Evolutionary conservation across 2,113 vertebrate genomes (phyloP).

Genomic region (Microtus ochrogaster): DNA sequence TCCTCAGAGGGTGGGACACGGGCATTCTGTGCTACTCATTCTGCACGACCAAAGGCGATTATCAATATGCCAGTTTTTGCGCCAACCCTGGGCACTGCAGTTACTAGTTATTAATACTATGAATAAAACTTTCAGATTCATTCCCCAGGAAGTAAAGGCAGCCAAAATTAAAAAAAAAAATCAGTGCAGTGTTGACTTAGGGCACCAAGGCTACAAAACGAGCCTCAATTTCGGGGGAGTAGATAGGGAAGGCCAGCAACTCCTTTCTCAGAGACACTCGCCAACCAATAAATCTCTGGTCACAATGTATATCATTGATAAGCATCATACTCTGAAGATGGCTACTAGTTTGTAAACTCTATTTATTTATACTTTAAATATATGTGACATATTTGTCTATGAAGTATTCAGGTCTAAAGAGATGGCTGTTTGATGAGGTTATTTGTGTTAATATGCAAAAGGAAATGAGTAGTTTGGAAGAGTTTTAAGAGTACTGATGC

Average conservation of each 20-base stretch:
- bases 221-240: not conserved
- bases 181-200: constrained; percentile 14
- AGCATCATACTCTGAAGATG: not conserved
- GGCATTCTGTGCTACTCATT: constrained; percentile 59
- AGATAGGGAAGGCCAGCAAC: not conserved
- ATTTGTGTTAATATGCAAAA: constrained; percentile 17
- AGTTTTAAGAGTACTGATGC: not conserved
- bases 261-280: not conserved
- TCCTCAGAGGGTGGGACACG: constrained; percentile 21
- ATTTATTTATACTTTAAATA: not conserved
- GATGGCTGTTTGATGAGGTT: not conserved
- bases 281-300: not conserved
- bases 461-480: not conserved
- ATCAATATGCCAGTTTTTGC: not conserved
- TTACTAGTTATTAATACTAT: constrained; percentile 42
- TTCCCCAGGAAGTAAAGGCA: not conserved
- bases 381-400: not conserved
- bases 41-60: constrained; percentile 56
- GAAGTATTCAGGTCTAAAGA: not conserved
- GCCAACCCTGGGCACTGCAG: constrained; percentile 50
- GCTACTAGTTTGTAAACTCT: not conserved
- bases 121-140: constrained; percentile 68
- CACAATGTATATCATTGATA: not conserved
- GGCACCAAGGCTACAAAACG: not conserved
- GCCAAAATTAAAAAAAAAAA: not conserved